Percentiles rank a stretch among this genome's conserved stretches.
Evolutionary conservation across 2,888 invertebrate species (phyloP).

Genomic region (Phyllotreta striolata): DNA sequence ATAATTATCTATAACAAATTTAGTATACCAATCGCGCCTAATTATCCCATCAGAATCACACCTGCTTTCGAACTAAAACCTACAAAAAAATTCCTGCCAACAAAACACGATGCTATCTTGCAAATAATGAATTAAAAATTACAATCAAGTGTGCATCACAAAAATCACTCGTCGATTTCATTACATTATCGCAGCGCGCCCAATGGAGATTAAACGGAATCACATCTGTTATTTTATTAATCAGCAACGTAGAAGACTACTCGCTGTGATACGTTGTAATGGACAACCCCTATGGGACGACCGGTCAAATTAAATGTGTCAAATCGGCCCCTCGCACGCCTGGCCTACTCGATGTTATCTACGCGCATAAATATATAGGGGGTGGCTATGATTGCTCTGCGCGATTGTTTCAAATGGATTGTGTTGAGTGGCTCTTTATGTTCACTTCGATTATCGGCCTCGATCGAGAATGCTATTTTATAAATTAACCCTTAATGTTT

Average conservation of each 20-base stretch:
- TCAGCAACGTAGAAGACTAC: slow-evolving; percentile 43
- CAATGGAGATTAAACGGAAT: slow-evolving; percentile 42
- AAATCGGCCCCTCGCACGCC: slow-evolving; percentile 54
- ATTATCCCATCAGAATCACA: not conserved
- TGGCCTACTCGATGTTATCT: slow-evolving; percentile 55
- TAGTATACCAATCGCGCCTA: not conserved
- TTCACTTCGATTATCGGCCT: slow-evolving; percentile 47
- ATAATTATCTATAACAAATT: slow-evolving; percentile 9
- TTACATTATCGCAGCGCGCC: slow-evolving; percentile 36
- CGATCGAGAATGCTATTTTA: slow-evolving; percentile 41
- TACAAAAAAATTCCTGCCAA: no score
- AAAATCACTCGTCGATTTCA: slow-evolving; percentile 27
- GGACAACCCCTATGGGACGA: slow-evolving; percentile 50
- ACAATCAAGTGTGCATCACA: no score
- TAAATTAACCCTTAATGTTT: slow-evolving; percentile 37
- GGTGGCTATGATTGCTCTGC: slow-evolving; percentile 56
- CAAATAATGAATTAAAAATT: no score
- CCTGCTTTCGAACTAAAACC: not conserved
- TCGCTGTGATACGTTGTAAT: slow-evolving; percentile 46
- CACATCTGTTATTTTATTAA: slow-evolving; percentile 54
- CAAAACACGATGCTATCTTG: no score
- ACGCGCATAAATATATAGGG: slow-evolving; percentile 50
- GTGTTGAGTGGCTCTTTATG: slow-evolving; percentile 53
- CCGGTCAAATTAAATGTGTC: slow-evolving; percentile 58
- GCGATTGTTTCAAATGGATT: slow-evolving; percentile 57